Percentiles rank a stretch among this genome's conserved stretches.
These are phyloP conservation scores for Albula goreensis DNA, from an alignment of 2,113 vertebrate genomes.

Conservation along the genomic window DNA sequence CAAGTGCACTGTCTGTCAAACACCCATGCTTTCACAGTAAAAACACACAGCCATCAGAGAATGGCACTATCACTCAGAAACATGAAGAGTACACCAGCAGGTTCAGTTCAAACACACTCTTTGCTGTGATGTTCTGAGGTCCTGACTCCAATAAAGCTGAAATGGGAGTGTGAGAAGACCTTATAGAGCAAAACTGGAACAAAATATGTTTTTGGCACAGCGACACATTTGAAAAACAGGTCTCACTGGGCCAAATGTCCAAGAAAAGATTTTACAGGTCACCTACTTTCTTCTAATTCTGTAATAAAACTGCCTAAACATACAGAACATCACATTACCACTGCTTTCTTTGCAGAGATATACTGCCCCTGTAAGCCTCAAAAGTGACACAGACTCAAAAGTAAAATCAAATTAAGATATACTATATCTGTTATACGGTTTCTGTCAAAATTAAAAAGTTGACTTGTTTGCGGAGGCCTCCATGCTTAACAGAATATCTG, in stretches of 20 bases:
- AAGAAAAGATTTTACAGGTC: conserved; percentile 63
- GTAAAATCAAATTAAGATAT: conserved; percentile 14
- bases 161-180: conserved; percentile 16
- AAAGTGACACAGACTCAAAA: not conserved
- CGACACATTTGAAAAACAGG: conserved; percentile 50
- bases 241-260: conserved; percentile 50
- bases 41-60: not conserved
- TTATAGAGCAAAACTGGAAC: conserved; percentile 54
- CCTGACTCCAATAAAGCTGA: not conserved
- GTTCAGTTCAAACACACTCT: not conserved
- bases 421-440: not conserved
- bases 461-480: not conserved
- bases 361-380: not conserved
- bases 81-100: not conserved
- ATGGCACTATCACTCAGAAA: not conserved
- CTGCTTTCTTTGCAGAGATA: not conserved
- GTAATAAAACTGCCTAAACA: not conserved
- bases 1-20: not conserved
- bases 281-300: conserved; percentile 55
- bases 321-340: not conserved
- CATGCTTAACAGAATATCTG: not conserved
- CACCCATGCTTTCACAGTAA: not conserved
- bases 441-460: not conserved
- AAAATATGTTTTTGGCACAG: conserved; percentile 48
- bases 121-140: not conserved